These are phyloP conservation scores for Lampropteryx suffumata DNA, from an alignment of 2,888 invertebrate species.

Conservation along the genomic window DNA sequence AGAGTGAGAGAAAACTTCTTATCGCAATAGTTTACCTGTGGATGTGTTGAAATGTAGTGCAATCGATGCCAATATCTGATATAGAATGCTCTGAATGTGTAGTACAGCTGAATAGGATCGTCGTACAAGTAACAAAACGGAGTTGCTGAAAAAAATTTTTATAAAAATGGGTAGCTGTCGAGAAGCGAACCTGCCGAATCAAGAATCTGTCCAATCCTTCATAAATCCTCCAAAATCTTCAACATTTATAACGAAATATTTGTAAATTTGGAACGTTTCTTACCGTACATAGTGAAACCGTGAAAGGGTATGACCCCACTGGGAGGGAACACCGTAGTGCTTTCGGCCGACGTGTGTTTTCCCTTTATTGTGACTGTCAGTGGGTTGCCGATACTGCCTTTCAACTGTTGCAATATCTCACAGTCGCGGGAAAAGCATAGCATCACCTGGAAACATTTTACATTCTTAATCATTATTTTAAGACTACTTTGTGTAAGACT, in stretches of 20 bases:
- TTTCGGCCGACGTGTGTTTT: slow-evolving; percentile 85
- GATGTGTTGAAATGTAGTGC: slow-evolving; percentile 95
- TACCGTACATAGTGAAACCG: slow-evolving; percentile 98
- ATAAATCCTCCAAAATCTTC: too few relatives aligned
- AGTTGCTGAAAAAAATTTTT: slow-evolving; percentile 88
- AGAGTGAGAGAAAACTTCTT: too few relatives aligned
- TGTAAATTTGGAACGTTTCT: too few relatives aligned
- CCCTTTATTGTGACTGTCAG: slow-evolving; percentile 90
- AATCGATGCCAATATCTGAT: slow-evolving; percentile 95
- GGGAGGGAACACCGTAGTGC: slow-evolving; percentile 92
- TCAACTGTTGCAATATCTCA: slow-evolving; percentile 88
- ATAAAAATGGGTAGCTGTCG: too few relatives aligned
- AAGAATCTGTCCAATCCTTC: too few relatives aligned
- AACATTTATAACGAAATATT: too few relatives aligned
- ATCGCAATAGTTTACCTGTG: slow-evolving; percentile 87
- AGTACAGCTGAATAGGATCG: slow-evolving; percentile 93
- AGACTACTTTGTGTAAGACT: too few relatives aligned
- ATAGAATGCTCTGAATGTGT: slow-evolving; percentile 95
- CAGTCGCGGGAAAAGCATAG: slow-evolving; percentile 96
- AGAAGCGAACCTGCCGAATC: too few relatives aligned
- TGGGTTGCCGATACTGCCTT: slow-evolving; percentile 83
- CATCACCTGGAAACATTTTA: slow-evolving; percentile 83
- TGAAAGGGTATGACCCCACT: slow-evolving; percentile 98
- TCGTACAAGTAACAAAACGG: slow-evolving; percentile 97
- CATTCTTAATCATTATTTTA: too few relatives aligned